Conservation (phyloP, 2,113 vertebrate genomes). For the Platysteira castanea region DNA sequence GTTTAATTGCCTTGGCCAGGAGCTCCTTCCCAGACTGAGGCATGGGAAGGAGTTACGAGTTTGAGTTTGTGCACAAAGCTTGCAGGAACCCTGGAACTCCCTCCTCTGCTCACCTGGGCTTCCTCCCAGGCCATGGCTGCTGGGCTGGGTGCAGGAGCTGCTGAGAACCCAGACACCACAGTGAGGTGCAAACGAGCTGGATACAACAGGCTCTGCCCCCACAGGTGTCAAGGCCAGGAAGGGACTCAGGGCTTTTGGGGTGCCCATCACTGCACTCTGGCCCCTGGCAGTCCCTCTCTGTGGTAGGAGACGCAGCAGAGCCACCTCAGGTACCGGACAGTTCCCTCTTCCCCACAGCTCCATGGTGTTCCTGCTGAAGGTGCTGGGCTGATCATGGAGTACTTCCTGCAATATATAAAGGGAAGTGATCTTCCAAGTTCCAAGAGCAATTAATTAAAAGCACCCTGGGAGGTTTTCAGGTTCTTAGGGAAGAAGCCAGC, state of each 20-base stretch:
- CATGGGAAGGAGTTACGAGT: neutral
- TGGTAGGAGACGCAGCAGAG: neutral
- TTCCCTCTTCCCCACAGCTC: neutral
- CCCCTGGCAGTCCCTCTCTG: fast-evolving
- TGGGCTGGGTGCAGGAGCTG: neutral
- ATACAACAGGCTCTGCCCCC: neutral
- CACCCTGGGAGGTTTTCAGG: neutral
- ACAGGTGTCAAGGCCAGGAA: neutral
- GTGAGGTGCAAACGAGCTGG: neutral
- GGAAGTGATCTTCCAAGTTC: neutral
- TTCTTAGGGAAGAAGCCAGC: neutral
- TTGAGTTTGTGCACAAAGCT: neutral
- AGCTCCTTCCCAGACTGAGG: neutral
- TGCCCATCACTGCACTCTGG: neutral
- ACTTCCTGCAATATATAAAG: neutral
- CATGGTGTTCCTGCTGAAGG: neutral
- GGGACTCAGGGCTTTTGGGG: neutral
- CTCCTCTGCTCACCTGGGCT: neutral
- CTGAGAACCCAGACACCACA: neutral
- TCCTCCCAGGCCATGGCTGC: neutral
- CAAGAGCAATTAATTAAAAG: neutral
- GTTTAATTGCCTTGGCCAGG: neutral
- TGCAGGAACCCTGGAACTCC: neutral
- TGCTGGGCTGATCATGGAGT: fast-evolving
- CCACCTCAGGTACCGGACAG: neutral